Conservation (phyloP, 2,888 invertebrate genomes). For the Stenodera caucasica region DNA sequence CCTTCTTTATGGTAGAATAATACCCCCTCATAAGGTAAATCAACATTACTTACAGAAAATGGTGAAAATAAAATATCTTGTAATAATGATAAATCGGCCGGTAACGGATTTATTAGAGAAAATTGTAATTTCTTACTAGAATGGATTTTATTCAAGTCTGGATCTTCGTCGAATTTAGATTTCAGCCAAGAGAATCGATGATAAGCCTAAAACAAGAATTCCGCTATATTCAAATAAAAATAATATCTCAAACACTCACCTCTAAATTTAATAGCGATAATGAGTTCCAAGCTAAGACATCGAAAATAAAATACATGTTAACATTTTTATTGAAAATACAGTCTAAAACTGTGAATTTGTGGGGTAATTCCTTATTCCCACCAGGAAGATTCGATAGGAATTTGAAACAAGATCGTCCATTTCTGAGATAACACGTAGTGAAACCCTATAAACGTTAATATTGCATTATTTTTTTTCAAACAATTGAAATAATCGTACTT, state of each 20-base stretch:
- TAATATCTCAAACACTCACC: conserved; percentile 57
- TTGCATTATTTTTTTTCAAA: neutral
- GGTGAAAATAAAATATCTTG: conserved; percentile 53
- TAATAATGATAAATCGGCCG: conserved; percentile 58
- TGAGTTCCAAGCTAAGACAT: conserved; percentile 80
- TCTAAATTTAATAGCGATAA: conserved; percentile 73
- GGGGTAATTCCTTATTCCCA: conserved; percentile 58
- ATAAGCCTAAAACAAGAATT: conserved; percentile 66
- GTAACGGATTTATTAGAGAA: conserved; percentile 57
- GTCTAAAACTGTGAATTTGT: conserved; percentile 74
- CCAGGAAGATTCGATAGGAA: conserved; percentile 74
- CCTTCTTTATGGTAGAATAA: conserved; percentile 87
- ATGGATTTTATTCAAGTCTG: conserved; percentile 52
- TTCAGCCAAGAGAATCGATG: conserved; percentile 85
- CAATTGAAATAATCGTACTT: conserved; percentile 52
- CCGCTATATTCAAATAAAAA: neutral
- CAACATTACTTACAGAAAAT: conserved; percentile 50
- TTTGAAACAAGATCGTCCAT: conserved; percentile 36
- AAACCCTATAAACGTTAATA: conserved; percentile 16
- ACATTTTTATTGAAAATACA: conserved; percentile 70
- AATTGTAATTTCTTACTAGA: conserved; percentile 57
- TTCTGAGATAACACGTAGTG: conserved; percentile 23
- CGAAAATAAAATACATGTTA: conserved; percentile 75
- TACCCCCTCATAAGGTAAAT: conserved; percentile 75
- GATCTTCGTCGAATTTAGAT: conserved; percentile 70